Base-by-base conservation (phyloP, 2,888 invertebrate species). In the Heliconius ethilla region DNA sequence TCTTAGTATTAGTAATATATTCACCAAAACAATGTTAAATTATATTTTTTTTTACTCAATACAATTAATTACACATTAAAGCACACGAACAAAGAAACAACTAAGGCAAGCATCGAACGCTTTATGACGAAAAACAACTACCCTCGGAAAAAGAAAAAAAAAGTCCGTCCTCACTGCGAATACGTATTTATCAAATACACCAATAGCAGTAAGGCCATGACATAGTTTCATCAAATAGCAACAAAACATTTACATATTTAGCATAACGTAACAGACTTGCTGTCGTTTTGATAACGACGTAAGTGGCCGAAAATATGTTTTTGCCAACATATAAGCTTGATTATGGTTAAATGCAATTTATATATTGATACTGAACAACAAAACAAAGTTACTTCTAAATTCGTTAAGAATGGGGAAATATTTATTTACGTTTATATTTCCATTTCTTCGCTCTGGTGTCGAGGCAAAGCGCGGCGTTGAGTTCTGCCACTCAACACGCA, bases 81-180 rank as follows among this genome's bases (percentile, higher is more conserved):
- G 89, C 85, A 86, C 87, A 89, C 88, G 88, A 89, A 88, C 92
- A 92, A 90, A 89, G 89, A 89, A 90, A 91, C 92, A 91, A 88
- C 89, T 89, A 87, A 88, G 84, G 65, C 89, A 89, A 89, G 87
- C 89, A 90, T 89, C 89, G 87, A 89, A 90, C 87, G 87, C 88
- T 84, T 87, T 89, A 89, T 92, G 92, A 88, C 78, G 87, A 89
- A 91, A 92, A 92, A 92, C 87, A 86, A 85, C 86, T 85, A 88
- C 90, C 88, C 87, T 82, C 88, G 89, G 86, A 86, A 78, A 88
- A 83, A 85, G 84, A 84, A 91, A 93, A 92, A 91, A 89, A 90
- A 82, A 80, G 78, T 69, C 62, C 83, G 91, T 90, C 93, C 84
- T 89, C 87, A 74, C 80, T 88, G n/a, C 25, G 27, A 13, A 0